Conservation (phyloP, 2,797 vertebrate genomes). For the Acipenser ruthenus region DNA sequence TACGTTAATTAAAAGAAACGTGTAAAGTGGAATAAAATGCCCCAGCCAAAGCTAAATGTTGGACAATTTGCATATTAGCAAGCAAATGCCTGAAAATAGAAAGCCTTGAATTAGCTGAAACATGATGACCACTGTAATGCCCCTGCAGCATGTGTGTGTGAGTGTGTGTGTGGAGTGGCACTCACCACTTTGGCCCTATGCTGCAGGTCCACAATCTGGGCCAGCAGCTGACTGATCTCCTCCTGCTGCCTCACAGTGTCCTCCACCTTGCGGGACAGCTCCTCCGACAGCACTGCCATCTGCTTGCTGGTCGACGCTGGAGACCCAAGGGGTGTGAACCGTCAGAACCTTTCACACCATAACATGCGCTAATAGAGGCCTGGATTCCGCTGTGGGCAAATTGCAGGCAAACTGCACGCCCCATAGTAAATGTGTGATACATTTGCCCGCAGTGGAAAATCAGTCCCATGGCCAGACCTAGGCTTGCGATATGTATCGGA, state of each 20-base stretch:
- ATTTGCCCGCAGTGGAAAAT: too few species aligned
- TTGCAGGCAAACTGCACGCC: neutral
- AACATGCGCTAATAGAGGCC: neutral
- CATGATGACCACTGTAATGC: neutral
- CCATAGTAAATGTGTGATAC: neutral
- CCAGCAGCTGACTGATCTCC: conserved; percentile 73
- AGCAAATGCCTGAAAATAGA: too few species aligned
- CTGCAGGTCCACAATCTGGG: conserved; percentile 71
- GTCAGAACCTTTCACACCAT: neutral
- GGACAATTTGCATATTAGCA: too few species aligned
- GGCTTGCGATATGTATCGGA: too few species aligned
- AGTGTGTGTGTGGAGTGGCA: neutral
- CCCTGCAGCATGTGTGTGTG: neutral
- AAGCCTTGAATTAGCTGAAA: neutral
- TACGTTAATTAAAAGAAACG: too few species aligned
- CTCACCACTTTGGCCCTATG: conserved; percentile 70
- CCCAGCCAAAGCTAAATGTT: too few species aligned
- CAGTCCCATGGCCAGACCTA: too few species aligned
- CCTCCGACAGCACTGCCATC: conserved; percentile 68
- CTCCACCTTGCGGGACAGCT: conserved; percentile 70
- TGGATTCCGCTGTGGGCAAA: neutral
- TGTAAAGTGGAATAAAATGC: too few species aligned
- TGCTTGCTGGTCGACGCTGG: conserved; percentile 74
- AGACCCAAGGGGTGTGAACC: conserved; percentile 16
- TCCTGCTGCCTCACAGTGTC: conserved; percentile 71